Percentiles rank a stretch among this genome's conserved stretches.
Evolutionary conservation across 2,113 vertebrate genomes (phyloP).

Genomic region (Brienomyrus longianalis): DNA sequence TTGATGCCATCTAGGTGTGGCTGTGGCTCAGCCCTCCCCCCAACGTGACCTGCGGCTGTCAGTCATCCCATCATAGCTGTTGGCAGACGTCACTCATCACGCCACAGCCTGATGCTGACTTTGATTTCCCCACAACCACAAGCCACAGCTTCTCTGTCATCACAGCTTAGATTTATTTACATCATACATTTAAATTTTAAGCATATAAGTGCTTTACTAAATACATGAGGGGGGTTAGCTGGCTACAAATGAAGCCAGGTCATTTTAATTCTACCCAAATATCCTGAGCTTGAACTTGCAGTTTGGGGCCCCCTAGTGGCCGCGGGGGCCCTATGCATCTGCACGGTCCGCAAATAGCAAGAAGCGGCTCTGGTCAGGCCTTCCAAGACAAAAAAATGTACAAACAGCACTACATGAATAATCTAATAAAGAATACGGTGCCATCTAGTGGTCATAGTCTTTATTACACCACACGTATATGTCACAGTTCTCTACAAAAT

Average conservation of each 20-base stretch:
- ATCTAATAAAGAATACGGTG: slow-evolving; percentile 20
- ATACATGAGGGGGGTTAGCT: neutral
- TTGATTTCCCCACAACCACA: neutral
- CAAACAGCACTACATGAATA: neutral
- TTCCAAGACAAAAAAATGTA: neutral
- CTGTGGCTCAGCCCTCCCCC: no score
- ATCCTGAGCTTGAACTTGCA: neutral
- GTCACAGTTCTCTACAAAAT: neutral
- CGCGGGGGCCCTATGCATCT: no score
- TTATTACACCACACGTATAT: slow-evolving; percentile 5
- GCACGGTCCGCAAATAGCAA: no score
- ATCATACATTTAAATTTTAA: neutral
- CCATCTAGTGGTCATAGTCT: slow-evolving; percentile 44
- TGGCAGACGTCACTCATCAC: no score
- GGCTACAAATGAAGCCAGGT: neutral
- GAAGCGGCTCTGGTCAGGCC: neutral
- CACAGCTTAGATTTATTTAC: neutral
- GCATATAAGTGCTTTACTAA: no score
- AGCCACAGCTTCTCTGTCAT: neutral
- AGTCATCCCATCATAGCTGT: no score
- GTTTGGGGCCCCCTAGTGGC: no score
- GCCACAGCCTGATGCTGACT: no score
- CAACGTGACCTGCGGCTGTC: no score
- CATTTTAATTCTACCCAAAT: neutral
- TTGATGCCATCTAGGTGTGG: no score